These are phyloP conservation scores for Ammodytes marinus DNA, from an alignment of 2,113 vertebrate genomes.

Conservation along the genomic window DNA sequence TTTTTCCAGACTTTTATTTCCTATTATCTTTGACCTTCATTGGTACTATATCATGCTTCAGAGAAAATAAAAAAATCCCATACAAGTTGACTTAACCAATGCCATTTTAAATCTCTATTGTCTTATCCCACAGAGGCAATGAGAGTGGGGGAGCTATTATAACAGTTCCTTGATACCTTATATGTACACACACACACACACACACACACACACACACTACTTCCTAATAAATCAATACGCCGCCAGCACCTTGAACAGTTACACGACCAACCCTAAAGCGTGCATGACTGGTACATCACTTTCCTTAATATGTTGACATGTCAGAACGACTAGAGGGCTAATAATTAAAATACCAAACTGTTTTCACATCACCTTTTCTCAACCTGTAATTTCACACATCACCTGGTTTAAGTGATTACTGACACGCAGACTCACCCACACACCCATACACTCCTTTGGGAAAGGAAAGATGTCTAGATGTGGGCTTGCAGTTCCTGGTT, in stretches of 20 bases:
- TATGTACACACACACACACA: neutral
- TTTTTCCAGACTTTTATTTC: too few relatives aligned
- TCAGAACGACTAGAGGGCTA: neutral
- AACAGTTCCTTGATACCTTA: slow-evolving; percentile 45
- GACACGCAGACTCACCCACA: slow-evolving; percentile 18
- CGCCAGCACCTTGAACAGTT: slow-evolving; percentile 47
- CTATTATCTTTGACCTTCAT: too few relatives aligned
- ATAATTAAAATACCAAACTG: neutral
- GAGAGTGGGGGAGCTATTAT: slow-evolving; percentile 26
- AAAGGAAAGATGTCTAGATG: slow-evolving; percentile 31
- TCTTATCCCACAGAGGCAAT: neutral
- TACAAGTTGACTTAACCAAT: neutral
- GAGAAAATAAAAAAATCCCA: too few relatives aligned
- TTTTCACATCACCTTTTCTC: neutral
- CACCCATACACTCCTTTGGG: neutral
- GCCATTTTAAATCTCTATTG: neutral
- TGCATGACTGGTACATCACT: neutral
- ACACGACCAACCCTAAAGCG: slow-evolving; percentile 38
- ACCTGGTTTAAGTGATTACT: slow-evolving; percentile 24
- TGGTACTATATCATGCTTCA: too few relatives aligned
- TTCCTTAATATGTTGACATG: neutral
- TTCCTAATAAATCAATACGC: slow-evolving; percentile 53
- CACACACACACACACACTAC: neutral
- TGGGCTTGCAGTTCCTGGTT: slow-evolving; percentile 14
- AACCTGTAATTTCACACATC: neutral